Evolutionary conservation across 2,797 vertebrate genomes (phyloP).

Genomic region (Trematomus bernacchii): DNA sequence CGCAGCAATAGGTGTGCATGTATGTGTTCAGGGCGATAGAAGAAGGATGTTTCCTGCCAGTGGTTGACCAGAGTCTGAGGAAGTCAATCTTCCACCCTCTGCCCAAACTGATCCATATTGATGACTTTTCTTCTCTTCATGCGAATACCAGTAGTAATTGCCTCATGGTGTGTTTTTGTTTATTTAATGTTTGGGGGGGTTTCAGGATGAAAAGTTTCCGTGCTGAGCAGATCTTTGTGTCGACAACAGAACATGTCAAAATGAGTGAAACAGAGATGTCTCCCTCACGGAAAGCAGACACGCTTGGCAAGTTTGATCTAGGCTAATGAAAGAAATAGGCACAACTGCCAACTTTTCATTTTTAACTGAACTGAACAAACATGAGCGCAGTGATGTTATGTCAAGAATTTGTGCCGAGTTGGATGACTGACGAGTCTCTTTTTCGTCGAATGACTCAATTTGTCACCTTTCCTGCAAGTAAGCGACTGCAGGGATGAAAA

Average conservation of each 20-base stretch:
- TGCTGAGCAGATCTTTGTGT: conserved; percentile 42
- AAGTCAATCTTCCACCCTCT: background rate
- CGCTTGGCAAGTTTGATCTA: conserved; percentile 14
- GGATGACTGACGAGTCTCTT: conserved; percentile 22
- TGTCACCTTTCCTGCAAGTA: conserved; percentile 7
- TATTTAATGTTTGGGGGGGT: conserved; percentile 22
- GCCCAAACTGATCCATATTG: background rate
- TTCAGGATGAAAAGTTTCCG: conserved; percentile 55
- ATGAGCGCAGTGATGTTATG: conserved; percentile 2
- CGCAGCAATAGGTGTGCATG: conserved; percentile 35
- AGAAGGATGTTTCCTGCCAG: conserved; percentile 9
- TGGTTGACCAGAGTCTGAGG: conserved; percentile 8
- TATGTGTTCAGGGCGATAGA: background rate
- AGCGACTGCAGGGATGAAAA: background rate
- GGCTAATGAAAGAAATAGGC: conserved; percentile 23
- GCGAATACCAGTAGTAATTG: conserved; percentile 62
- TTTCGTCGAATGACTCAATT: conserved; percentile 10
- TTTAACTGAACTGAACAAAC: conserved; percentile 40
- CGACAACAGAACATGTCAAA: conserved; percentile 9
- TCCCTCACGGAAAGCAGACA: conserved; percentile 34
- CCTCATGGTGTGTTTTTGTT: conserved; percentile 58
- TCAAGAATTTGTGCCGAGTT: conserved; percentile 10
- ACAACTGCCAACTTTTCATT: conserved; percentile 39
- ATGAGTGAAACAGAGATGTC: conserved; percentile 41
- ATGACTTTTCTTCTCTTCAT: conserved; percentile 9